Percentiles rank a stretch among this genome's conserved stretches.
Evolutionary conservation across 2,888 invertebrate species (phyloP).

Genomic region (Timema podura): DNA sequence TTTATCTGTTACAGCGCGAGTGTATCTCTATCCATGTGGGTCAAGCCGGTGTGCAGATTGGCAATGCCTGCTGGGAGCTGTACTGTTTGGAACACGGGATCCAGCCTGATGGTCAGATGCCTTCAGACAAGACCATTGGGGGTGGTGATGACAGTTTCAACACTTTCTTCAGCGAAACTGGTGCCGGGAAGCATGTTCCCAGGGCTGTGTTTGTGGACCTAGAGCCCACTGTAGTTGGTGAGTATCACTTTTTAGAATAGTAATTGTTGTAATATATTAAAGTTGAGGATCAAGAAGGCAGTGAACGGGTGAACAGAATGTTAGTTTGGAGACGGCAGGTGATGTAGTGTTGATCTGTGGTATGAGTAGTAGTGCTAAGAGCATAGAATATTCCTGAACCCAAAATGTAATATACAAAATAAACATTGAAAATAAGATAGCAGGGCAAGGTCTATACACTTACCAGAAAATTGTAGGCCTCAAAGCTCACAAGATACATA

Average conservation of each 20-base stretch:
- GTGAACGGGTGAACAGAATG: not conserved
- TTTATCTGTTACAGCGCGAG: slow-evolving; percentile 57
- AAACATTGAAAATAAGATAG: too few relatives aligned
- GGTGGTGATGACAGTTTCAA: slow-evolving; percentile 93
- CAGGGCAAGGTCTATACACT: too few relatives aligned
- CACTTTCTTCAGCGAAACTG: slow-evolving; percentile 92
- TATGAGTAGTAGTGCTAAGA: too few relatives aligned
- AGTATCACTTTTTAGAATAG: slow-evolving; percentile 38
- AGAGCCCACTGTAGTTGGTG: slow-evolving; percentile 89
- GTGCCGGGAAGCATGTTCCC: slow-evolving; percentile 93
- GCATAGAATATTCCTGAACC: too few relatives aligned
- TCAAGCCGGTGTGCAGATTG: slow-evolving; percentile 84
- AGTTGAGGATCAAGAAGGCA: not conserved
- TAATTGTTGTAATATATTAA: not conserved
- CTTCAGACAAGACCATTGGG: slow-evolving; percentile 85
- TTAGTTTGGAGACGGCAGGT: too few relatives aligned
- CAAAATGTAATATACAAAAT: too few relatives aligned
- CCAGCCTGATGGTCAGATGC: slow-evolving; percentile 92
- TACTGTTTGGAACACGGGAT: slow-evolving; percentile 87
- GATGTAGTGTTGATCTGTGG: too few relatives aligned
- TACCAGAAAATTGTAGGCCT: too few relatives aligned
- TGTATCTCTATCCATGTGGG: slow-evolving; percentile 76
- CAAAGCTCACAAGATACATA: too few relatives aligned
- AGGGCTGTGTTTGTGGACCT: slow-evolving; percentile 92
- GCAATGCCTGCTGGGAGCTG: slow-evolving; percentile 86